Evolutionary conservation across 1,140 invertebrate species (phyloP).

Genomic region (Rhyacophila brunnea): DNA sequence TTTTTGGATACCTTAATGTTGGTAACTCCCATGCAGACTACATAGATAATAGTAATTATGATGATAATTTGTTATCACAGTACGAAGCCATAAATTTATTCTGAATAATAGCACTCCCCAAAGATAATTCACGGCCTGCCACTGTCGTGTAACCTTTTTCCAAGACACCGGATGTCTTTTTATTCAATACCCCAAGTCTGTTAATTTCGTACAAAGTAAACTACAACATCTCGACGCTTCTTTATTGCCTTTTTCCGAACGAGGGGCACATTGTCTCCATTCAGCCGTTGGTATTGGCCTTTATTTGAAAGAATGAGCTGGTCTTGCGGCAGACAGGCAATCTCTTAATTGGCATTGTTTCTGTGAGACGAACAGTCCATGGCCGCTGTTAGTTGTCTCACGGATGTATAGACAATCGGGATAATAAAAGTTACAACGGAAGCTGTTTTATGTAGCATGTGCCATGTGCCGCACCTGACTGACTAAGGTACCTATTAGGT

Average conservation of each 20-base stretch:
- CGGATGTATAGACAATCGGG: slow-evolving; percentile 20
- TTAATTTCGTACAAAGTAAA: slow-evolving; percentile 30
- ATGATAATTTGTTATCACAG: background rate
- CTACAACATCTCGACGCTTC: slow-evolving; percentile 11
- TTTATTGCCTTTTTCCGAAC: slow-evolving; percentile 26
- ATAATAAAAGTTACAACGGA: slow-evolving; percentile 24
- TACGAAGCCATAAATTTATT: no score
- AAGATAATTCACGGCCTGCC: no score
- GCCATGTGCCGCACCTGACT: background rate
- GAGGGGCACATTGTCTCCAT: slow-evolving; percentile 22
- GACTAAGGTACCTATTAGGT: no score
- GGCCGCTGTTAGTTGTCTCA: background rate
- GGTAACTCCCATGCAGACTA: no score
- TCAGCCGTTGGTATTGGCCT: slow-evolving; percentile 26
- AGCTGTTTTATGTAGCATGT: background rate
- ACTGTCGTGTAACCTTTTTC: no score
- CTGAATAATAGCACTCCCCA: no score
- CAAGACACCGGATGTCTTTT: slow-evolving; percentile 2
- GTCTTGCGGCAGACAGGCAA: slow-evolving; percentile 24
- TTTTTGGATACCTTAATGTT: no score
- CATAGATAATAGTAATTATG: no score
- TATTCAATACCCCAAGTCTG: slow-evolving; percentile 20
- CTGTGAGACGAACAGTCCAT: slow-evolving; percentile 20
- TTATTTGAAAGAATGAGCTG: slow-evolving; percentile 28
- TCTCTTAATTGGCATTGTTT: slow-evolving; percentile 32